Conservation (phyloP, 2,888 invertebrate species). For the Hydriomena furcata region DNA sequence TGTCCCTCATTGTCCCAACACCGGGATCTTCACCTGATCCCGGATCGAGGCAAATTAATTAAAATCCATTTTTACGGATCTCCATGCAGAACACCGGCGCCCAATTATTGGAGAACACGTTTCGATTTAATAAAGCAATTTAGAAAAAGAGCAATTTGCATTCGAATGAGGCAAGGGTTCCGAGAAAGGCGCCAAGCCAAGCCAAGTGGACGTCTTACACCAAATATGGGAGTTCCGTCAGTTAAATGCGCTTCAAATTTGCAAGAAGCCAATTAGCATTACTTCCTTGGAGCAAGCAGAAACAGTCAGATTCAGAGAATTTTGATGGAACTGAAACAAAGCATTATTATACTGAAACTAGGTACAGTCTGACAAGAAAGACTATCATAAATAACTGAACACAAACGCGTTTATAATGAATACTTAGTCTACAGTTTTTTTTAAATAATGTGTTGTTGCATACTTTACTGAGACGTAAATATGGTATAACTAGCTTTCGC, state of each 20-base stretch:
- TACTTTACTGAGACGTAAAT: too few relatives aligned
- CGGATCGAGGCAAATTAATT: conserved; percentile 30
- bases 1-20: conserved; percentile 7
- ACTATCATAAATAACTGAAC: too few relatives aligned
- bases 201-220: neutral
- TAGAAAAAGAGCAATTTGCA: conserved; percentile 75
- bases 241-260: neutral
- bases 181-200: neutral
- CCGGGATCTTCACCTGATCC: conserved; percentile 18
- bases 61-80: conserved; percentile 29
- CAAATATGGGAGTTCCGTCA: conserved; percentile 18
- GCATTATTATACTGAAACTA: too few relatives aligned
- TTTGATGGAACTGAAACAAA: neutral
- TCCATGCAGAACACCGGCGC: conserved; percentile 23
- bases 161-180: conserved; percentile 69
- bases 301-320: neutral
- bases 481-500: too few relatives aligned
- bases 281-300: neutral
- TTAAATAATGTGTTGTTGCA: too few relatives aligned
- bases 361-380: too few relatives aligned
- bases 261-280: neutral
- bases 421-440: too few relatives aligned
- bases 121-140: conserved; percentile 79
- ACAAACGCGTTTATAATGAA: too few relatives aligned
- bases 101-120: conserved; percentile 74